Percentiles rank a stretch among this genome's conserved stretches.
phyloP scores from a whole-genome alignment of 2,797 vertebrate species.

The Sphaeramia orbicularis region DNA sequence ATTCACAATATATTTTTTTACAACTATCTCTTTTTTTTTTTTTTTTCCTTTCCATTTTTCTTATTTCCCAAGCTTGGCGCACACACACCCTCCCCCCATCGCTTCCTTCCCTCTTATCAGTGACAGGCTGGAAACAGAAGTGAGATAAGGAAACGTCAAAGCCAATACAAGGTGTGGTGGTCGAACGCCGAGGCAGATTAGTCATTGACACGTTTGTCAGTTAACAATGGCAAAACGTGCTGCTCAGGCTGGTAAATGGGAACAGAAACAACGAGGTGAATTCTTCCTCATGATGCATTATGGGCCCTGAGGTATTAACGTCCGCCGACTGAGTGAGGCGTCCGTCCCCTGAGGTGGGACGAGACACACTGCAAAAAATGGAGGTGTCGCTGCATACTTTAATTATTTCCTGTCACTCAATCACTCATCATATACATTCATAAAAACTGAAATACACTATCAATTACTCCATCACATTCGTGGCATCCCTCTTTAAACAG shows the following conservation, averaged over 20 bases:
- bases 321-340: conserved; percentile 17
- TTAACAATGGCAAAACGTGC: conserved; percentile 72
- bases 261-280: conserved; percentile 68
- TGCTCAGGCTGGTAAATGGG: conserved; percentile 56
- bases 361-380: conserved; percentile 61
- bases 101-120: conserved; percentile 70
- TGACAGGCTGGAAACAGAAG: conserved; percentile 79
- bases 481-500: conserved; percentile 3
- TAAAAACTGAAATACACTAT: conserved; percentile 26
- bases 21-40: conserved; percentile 33
- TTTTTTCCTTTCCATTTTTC: conserved; percentile 52
- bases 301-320: conserved; percentile 39
- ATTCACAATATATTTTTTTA: conserved; percentile 27
- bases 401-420: conserved; percentile 68
- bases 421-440: conserved; percentile 34
- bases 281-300: conserved; percentile 56
- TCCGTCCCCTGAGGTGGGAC: conserved; percentile 44
- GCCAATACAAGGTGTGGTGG: conserved; percentile 75
- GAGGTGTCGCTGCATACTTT: conserved; percentile 42
- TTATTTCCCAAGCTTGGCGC: conserved; percentile 37
- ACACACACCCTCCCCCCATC: conserved; percentile 23
- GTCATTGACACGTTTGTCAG: conserved; percentile 82
- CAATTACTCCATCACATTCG: conserved; percentile 23
- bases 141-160: conserved; percentile 76
- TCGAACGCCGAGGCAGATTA: conserved; percentile 78